Conservation (phyloP, 1,140 invertebrate species). For the Caerostris darwini region DNA sequence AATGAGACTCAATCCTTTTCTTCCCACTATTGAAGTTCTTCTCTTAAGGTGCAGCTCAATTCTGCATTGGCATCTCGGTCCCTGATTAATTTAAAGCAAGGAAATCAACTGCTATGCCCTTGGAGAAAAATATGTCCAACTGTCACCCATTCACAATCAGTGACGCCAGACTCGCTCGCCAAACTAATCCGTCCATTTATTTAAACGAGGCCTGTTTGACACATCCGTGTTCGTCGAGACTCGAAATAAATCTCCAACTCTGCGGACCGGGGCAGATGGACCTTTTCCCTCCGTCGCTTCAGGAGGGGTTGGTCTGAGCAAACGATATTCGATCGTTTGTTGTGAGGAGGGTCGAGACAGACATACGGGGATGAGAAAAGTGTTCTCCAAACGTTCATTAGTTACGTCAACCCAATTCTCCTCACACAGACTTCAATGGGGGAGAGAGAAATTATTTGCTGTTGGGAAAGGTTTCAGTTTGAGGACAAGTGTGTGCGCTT, state of each 20-base stretch:
- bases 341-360: neutral
- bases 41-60: neutral
- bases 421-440: neutral
- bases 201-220: neutral
- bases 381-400: constrained; percentile 31
- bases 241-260: neutral
- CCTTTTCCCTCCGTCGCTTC: neutral
- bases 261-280: neutral
- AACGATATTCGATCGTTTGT: neutral
- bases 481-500: no score
- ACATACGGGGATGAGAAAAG: neutral
- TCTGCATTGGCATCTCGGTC: no score
- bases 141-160: neutral
- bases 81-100: neutral
- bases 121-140: neutral
- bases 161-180: no score
- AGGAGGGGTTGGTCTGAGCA: neutral
- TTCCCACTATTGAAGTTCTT: no score
- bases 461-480: no score
- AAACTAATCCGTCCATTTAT: constrained; percentile 16
- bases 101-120: neutral
- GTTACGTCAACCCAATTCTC: neutral
- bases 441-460: neutral
- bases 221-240: neutral
- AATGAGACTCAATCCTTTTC: no score